These are phyloP conservation scores for Thermophis baileyi DNA, from an alignment of 2,113 vertebrate species.

Conservation along the genomic window DNA sequence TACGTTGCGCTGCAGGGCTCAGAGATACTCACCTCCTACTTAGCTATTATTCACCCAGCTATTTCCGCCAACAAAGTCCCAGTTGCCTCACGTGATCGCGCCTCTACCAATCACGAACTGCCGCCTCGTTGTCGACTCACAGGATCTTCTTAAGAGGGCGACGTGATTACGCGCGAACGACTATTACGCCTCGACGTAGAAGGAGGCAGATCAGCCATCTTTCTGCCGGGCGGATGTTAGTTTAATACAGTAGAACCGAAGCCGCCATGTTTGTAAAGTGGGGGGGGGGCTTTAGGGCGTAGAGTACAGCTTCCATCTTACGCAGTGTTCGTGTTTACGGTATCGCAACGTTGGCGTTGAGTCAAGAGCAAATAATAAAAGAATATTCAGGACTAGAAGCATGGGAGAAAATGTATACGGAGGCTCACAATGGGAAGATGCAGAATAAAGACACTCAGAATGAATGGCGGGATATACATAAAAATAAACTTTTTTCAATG, in stretches of 20 bases:
- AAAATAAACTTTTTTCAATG: not conserved
- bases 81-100: not conserved
- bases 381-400: not conserved
- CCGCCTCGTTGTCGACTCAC: not conserved
- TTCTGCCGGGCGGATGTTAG: not conserved
- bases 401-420: not conserved
- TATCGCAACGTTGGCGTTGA: not conserved
- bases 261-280: constrained; percentile 12
- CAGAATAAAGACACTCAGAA: not conserved
- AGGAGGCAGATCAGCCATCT: not conserved
- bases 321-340: not conserved
- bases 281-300: not conserved
- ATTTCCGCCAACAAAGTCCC: not conserved
- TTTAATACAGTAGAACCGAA: not conserved
- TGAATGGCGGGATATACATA: not conserved
- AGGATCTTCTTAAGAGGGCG: not conserved
- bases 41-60: not conserved
- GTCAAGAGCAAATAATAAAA: not conserved
- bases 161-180: not conserved
- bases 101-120: not conserved
- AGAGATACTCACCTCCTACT: not conserved
- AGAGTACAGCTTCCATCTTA: too few relatives aligned
- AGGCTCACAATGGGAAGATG: not conserved
- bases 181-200: not conserved
- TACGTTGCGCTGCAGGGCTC: not conserved